A percentile compares a stretch with the other conserved stretches of the same genome.
Evolutionary conservation across 2,113 vertebrate genomes (phyloP).

Genomic region (Crocuta crocuta): DNA sequence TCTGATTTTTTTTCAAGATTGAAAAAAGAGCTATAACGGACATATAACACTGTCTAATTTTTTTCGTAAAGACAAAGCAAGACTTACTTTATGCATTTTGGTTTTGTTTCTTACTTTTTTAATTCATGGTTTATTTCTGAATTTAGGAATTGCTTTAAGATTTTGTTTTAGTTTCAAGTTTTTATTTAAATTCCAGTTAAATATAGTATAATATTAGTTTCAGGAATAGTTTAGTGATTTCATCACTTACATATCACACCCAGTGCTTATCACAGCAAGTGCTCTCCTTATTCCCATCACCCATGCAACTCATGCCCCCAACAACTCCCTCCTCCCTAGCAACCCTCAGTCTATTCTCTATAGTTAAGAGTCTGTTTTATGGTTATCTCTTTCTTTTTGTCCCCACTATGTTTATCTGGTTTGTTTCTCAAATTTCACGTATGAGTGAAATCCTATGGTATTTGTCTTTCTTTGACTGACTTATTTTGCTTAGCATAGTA

Average conservation of each 20-base stretch:
- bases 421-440: neutral
- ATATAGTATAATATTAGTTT: neutral
- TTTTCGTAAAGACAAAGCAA: neutral
- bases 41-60: neutral
- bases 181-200: neutral
- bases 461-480: neutral
- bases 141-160: neutral
- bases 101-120: neutral
- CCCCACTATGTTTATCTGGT: neutral
- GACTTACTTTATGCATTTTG: neutral
- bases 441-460: neutral
- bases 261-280: neutral
- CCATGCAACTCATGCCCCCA: neutral
- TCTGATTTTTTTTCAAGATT: neutral
- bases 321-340: neutral
- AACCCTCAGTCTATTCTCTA: neutral
- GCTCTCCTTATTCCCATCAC: neutral
- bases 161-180: neutral
- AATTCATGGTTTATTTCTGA: neutral
- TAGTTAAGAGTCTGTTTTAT: neutral
- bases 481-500: neutral
- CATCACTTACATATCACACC: neutral
- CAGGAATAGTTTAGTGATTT: neutral
- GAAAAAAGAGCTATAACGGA: too few species aligned
- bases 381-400: neutral